A percentile compares a stretch with the other conserved stretches of the same genome.
Evolutionary conservation across 2,113 vertebrate species (phyloP).

Genomic region (Limnothrissa miodon): DNA sequence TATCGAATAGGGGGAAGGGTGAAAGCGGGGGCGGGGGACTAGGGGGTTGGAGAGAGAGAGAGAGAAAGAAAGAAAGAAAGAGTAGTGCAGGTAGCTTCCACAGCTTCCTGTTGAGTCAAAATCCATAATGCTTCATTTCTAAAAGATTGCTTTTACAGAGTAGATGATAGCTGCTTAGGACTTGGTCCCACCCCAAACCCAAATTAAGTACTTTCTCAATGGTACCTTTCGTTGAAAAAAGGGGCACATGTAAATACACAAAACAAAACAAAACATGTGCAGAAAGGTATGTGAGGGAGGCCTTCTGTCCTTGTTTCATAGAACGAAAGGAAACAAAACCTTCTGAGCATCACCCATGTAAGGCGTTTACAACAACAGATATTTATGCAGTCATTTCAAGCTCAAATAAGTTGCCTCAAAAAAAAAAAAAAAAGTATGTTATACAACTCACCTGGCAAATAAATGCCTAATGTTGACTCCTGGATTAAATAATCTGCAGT

Average conservation of each 20-base stretch:
- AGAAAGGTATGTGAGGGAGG: constrained; percentile 24
- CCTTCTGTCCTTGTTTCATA: constrained; percentile 24
- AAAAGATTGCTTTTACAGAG: constrained; percentile 33
- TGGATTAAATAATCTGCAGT: constrained; percentile 28
- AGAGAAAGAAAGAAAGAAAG: constrained; percentile 41
- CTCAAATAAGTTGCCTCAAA: constrained; percentile 23
- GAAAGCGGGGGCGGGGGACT: too few species aligned
- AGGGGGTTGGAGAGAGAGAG: constrained; percentile 38
- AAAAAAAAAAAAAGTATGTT: constrained; percentile 22
- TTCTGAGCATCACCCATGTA: constrained; percentile 33
- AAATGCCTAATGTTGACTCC: constrained; percentile 30
- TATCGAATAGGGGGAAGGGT: too few species aligned
- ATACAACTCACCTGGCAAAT: constrained; percentile 23
- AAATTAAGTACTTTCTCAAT: constrained; percentile 40
- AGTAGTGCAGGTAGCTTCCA: constrained; percentile 18
- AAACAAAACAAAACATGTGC: constrained; percentile 25
- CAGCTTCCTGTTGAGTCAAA: constrained; percentile 31
- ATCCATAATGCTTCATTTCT: constrained; percentile 40
- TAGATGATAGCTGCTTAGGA: constrained; percentile 44
- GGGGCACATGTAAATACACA: constrained; percentile 7
- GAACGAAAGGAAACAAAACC: constrained; percentile 34
- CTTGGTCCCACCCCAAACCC: constrained; percentile 54
- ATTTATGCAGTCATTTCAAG: constrained; percentile 30
- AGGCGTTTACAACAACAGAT: constrained; percentile 39
- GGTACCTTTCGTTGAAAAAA: constrained; percentile 48